A percentile compares a stretch with the other conserved stretches of the same genome.
phyloP scores from a whole-genome alignment of 2,113 vertebrate species.

The Lichenostomus cassidix region DNA sequence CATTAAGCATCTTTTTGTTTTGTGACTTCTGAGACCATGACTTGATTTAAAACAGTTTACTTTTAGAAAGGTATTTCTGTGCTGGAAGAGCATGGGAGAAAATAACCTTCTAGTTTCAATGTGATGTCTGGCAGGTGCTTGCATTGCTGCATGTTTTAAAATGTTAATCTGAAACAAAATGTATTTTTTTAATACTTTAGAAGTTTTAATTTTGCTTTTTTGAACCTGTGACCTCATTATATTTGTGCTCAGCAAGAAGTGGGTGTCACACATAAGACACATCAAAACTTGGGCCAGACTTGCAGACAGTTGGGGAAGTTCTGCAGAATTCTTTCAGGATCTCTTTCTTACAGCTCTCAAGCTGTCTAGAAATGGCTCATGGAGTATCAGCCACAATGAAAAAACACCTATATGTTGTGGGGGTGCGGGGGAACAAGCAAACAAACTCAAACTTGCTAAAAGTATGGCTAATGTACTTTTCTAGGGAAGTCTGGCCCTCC shows the following conservation, averaged over 20 bases:
- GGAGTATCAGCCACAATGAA: background rate
- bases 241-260: background rate
- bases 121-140: background rate
- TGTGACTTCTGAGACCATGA: background rate
- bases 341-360: background rate
- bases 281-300: background rate
- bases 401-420: background rate
- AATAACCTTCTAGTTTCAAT: background rate
- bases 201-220: background rate
- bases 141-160: background rate
- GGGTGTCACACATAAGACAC: background rate
- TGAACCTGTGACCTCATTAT: background rate
- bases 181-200: rapidly evolving
- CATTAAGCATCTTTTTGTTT: background rate
- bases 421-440: background rate
- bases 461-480: background rate
- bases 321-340: background rate
- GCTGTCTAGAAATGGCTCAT: background rate
- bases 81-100: background rate
- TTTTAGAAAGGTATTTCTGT: background rate
- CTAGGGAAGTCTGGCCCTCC: background rate
- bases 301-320: background rate
- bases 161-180: background rate
- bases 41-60: background rate
- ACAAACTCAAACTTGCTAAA: background rate